Conservation (phyloP, 2,113 vertebrate genomes). For the Neomonachus schauinslandi region DNA sequence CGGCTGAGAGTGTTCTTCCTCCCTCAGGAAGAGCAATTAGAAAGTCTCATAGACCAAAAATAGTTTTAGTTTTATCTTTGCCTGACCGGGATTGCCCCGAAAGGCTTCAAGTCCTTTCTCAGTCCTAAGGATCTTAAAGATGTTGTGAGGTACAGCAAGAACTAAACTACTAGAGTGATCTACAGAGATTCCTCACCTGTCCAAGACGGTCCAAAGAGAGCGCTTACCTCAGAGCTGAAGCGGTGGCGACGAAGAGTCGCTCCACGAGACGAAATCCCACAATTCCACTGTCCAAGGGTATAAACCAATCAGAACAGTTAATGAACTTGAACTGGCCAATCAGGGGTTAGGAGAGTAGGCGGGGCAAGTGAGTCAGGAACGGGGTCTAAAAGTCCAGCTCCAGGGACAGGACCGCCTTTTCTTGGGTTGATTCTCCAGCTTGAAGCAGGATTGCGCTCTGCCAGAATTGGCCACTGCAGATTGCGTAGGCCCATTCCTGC, state of each 20-base stretch:
- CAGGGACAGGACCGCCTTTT: neutral
- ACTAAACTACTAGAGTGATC: neutral
- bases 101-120: neutral
- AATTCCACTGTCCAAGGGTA: fast-evolving
- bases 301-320: neutral
- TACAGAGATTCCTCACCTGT: neutral
- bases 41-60: neutral
- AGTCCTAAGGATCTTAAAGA: neutral
- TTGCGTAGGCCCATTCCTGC: neutral
- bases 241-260: fast-evolving
- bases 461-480: neutral
- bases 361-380: neutral
- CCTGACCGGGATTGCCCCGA: fast-evolving
- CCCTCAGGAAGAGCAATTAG: neutral
- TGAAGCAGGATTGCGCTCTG: fast-evolving
- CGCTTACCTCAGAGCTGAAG: neutral
- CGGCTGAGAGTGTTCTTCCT: neutral
- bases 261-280: fast-evolving
- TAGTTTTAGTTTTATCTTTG: neutral
- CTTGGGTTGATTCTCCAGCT: neutral
- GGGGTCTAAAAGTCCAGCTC: fast-evolving
- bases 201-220: fast-evolving
- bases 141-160: neutral
- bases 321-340: neutral
- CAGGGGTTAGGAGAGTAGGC: neutral